Conservation (phyloP, 2,888 invertebrate species). For the Eupelmus urozonus region DNA sequence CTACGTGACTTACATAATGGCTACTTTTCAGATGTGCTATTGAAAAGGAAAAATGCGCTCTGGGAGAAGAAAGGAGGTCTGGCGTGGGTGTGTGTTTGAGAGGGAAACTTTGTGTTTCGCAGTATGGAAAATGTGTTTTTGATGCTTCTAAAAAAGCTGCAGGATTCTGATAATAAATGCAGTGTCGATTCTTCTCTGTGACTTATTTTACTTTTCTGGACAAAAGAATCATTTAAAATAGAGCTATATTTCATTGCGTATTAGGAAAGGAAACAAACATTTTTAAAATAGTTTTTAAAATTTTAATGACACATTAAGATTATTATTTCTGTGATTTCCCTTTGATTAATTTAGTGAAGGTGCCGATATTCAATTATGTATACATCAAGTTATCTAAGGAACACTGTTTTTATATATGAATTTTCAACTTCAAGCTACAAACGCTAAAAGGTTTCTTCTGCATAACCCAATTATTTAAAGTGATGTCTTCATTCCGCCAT, state of each 20-base stretch:
- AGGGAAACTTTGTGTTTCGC: neutral
- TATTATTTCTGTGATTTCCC: no score
- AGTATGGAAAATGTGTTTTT: slow-evolving; percentile 5
- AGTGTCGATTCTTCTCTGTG: neutral
- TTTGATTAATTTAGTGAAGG: no score
- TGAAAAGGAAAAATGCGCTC: slow-evolving; percentile 17
- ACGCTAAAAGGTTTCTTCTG: neutral
- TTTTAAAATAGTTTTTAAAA: no score
- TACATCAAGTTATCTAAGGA: no score
- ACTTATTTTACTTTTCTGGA: neutral
- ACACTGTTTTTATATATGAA: no score
- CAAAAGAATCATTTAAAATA: neutral
- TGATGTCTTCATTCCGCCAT: slow-evolving; percentile 44
- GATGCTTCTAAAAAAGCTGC: neutral
- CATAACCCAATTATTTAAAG: neutral
- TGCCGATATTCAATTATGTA: no score
- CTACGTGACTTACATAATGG: slow-evolving; percentile 53
- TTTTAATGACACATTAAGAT: no score
- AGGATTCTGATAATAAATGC: slow-evolving; percentile 9
- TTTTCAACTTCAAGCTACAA: no score
- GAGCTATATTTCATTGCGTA: no score
- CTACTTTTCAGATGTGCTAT: neutral
- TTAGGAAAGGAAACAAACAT: no score
- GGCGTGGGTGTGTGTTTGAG: neutral
- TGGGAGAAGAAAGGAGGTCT: neutral